Evolutionary conservation across 2,113 vertebrate species (phyloP).

Genomic region (Equus przewalskii): DNA sequence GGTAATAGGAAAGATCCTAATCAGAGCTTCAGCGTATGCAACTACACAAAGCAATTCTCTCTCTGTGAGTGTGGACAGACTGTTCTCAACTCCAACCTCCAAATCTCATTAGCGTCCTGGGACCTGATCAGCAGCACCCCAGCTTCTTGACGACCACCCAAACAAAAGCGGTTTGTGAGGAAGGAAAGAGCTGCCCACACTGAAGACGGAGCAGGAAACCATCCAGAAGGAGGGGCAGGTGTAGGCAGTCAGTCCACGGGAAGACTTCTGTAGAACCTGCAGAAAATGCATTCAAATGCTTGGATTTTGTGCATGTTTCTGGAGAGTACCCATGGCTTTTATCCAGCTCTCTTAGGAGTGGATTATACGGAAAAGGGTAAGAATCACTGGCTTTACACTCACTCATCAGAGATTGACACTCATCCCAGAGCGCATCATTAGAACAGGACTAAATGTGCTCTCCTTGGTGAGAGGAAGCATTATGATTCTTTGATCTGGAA

Average conservation of each 20-base stretch:
- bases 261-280: not conserved
- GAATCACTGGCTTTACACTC: not conserved
- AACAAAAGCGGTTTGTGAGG: not conserved
- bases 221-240: not conserved
- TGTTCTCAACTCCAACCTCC: not conserved
- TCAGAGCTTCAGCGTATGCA: slow-evolving; percentile 52
- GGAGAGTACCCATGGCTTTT: not conserved
- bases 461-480: not conserved
- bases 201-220: not conserved
- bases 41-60: slow-evolving; percentile 72
- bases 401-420: not conserved
- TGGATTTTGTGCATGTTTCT: not conserved
- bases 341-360: not conserved
- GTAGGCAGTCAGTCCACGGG: rapidly evolving
- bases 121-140: not conserved
- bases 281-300: not conserved
- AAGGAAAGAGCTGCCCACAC: not conserved
- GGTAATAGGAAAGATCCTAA: slow-evolving; percentile 83
- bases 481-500: not conserved
- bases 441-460: not conserved
- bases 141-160: not conserved
- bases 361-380: not conserved
- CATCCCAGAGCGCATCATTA: not conserved
- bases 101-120: not conserved
- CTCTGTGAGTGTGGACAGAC: not conserved